Evolutionary conservation across 2,888 invertebrate species (phyloP).

Genomic region (Cantharis rufa): DNA sequence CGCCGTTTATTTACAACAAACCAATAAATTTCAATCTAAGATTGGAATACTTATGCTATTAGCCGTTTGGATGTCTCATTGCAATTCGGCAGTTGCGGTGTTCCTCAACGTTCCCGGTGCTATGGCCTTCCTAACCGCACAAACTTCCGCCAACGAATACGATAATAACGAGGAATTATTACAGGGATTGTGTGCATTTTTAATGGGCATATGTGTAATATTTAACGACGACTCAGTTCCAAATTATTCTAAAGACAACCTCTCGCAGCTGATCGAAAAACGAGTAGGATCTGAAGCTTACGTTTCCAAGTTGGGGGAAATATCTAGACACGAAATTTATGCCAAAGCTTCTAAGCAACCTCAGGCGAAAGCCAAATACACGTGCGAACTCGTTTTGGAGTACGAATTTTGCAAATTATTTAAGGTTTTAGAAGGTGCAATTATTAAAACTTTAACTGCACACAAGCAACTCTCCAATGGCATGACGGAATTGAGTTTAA

Average conservation of each 20-base stretch:
- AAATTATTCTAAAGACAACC: slow-evolving; percentile 75
- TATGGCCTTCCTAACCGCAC: slow-evolving; percentile 82
- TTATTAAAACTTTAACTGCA: slow-evolving; percentile 59
- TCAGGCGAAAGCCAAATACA: slow-evolving; percentile 76
- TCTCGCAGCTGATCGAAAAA: slow-evolving; percentile 83
- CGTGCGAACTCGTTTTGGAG: slow-evolving; percentile 85
- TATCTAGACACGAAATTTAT: slow-evolving; percentile 89
- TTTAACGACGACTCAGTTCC: slow-evolving; percentile 84
- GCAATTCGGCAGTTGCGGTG: slow-evolving; percentile 79
- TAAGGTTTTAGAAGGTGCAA: slow-evolving; percentile 71
- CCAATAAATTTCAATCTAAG: slow-evolving; percentile 79
- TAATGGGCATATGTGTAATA: slow-evolving; percentile 89
- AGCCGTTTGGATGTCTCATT: slow-evolving; percentile 84
- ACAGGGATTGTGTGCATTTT: slow-evolving; percentile 73
- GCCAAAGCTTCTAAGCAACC: slow-evolving; percentile 92
- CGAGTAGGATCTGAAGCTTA: slow-evolving; percentile 90
- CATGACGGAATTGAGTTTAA: slow-evolving; percentile 58
- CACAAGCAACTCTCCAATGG: slow-evolving; percentile 57
- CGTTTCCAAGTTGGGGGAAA: slow-evolving; percentile 81
- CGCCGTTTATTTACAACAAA: slow-evolving; percentile 80
- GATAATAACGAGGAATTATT: slow-evolving; percentile 90
- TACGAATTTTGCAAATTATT: slow-evolving; percentile 93
- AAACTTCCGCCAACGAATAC: slow-evolving; percentile 80
- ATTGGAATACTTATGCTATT: slow-evolving; percentile 90
- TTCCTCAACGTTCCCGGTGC: slow-evolving; percentile 75